Percentiles rank a stretch among this genome's conserved stretches.
These are phyloP conservation scores for Unio pictorum DNA, from an alignment of 2,888 invertebrate species.

Conservation along the genomic window DNA sequence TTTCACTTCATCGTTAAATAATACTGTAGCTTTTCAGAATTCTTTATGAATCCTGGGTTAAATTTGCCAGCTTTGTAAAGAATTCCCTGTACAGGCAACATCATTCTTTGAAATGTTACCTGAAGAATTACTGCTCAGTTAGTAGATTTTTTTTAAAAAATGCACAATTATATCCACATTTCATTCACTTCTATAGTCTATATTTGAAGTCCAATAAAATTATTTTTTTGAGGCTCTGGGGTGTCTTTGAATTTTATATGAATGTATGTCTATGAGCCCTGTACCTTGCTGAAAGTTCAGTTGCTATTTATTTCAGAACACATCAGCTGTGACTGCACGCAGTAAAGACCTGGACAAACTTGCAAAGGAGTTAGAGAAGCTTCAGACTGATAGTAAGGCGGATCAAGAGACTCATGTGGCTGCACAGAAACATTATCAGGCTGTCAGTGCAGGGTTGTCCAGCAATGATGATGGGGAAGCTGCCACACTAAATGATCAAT, in stretches of 20 bases:
- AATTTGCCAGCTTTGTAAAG: too few relatives aligned
- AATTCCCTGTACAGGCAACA: too few relatives aligned
- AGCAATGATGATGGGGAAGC: slow-evolving; percentile 83
- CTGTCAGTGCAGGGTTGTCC: slow-evolving; percentile 86
- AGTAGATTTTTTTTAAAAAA: too few relatives aligned
- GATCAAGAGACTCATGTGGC: slow-evolving; percentile 80
- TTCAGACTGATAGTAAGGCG: slow-evolving; percentile 79
- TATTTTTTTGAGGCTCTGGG: neutral
- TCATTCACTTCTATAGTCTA: too few relatives aligned
- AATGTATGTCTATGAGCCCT: too few relatives aligned
- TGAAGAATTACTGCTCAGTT: too few relatives aligned
- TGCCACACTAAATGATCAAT: slow-evolving; percentile 89
- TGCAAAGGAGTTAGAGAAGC: slow-evolving; percentile 76
- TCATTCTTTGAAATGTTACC: too few relatives aligned
- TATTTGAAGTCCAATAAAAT: neutral
- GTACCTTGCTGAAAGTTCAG: neutral
- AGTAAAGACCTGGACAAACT: slow-evolving; percentile 74
- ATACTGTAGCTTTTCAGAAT: too few relatives aligned
- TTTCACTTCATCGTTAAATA: too few relatives aligned
- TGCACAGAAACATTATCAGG: slow-evolving; percentile 87
- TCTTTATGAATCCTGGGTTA: too few relatives aligned
- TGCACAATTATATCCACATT: too few relatives aligned
- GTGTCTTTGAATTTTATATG: too few relatives aligned
- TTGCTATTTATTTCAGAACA: slow-evolving; percentile 72
- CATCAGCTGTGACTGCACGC: slow-evolving; percentile 75